Conservation (phyloP, 2,888 invertebrate genomes). For the Malthinus seriepunctatus region DNA sequence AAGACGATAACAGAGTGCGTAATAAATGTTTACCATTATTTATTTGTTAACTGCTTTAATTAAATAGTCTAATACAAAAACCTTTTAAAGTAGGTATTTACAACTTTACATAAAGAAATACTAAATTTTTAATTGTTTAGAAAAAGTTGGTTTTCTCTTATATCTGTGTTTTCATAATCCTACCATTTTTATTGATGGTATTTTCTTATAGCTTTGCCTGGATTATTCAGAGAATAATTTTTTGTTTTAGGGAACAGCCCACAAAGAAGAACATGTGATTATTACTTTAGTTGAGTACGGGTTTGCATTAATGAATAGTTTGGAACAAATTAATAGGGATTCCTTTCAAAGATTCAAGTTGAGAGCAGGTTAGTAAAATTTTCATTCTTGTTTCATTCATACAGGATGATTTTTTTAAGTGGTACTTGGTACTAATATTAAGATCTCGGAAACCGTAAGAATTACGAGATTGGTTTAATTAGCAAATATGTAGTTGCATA, state of each 20-base stretch:
- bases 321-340: constrained; percentile 94
- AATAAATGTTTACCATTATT: neutral
- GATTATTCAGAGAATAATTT: too few relatives aligned
- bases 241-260: constrained; percentile 66
- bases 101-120: too few relatives aligned
- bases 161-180: too few relatives aligned
- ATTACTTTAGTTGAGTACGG: constrained; percentile 94
- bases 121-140: too few relatives aligned
- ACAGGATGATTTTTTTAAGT: neutral
- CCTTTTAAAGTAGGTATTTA: neutral
- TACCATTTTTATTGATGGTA: too few relatives aligned
- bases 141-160: too few relatives aligned
- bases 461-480: too few relatives aligned
- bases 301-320: constrained; percentile 84
- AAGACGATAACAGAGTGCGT: constrained; percentile 71
- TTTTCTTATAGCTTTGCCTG: too few relatives aligned
- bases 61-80: neutral
- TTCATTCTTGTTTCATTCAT: neutral
- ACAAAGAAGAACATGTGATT: constrained; percentile 85
- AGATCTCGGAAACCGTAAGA: too few relatives aligned
- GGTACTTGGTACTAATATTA: too few relatives aligned
- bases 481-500: too few relatives aligned
- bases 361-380: constrained; percentile 74
- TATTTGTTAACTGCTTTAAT: neutral
- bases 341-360: constrained; percentile 96